Base-by-base conservation (phyloP, 2,113 vertebrate species). In the Agapornis roseicollis region DNA sequence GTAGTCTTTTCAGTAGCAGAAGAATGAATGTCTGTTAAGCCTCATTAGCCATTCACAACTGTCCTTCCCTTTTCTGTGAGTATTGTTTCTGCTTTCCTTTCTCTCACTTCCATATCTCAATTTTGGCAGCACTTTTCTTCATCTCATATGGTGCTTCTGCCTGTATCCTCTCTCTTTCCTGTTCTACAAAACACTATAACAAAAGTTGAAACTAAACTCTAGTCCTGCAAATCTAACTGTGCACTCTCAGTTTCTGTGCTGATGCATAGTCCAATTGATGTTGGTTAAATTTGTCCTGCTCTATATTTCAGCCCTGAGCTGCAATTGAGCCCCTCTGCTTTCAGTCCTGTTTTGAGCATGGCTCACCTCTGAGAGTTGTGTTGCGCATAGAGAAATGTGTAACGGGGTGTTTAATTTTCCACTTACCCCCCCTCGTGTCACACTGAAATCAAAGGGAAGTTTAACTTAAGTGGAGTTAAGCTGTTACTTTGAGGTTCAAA, bases 61-160 rank as follows among this genome's bases (percentile, higher is more conserved):
- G 33, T 85, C 39, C 41, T 81, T 47, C 39, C 12, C 3, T 68
- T 85, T 93, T 82, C 28, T 72, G 13, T 42, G 25, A 80, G 17
- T 20, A 13, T 37, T 49, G 15, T 2, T 80, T 90, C 72, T 70
- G 13, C 6, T 78, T 93, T 73, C 35, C 46, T 81, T 91, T 73
- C 41, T 88, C 63, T 50, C 9, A 29, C 39, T 73, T 86, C 8
- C 10, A 2, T 70, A 37, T 90, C 61, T 80, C 37, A 42, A 17
- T 87, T 95, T 87, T 39, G 87, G 24, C 39, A 41, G 89, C 47
- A 5, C n/a, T 78, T 83, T 90, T 92, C 80, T 92, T 80, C 33
- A 79, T 29, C 56, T 76, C 31, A 7, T 72, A 1, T 68, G 52
- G 35, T 71, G 42, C 65, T 81, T 87, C 83, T 52, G 35, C 76